Evolutionary conservation across 2,888 invertebrate species (phyloP).

Genomic region (Homarus gammarus): DNA sequence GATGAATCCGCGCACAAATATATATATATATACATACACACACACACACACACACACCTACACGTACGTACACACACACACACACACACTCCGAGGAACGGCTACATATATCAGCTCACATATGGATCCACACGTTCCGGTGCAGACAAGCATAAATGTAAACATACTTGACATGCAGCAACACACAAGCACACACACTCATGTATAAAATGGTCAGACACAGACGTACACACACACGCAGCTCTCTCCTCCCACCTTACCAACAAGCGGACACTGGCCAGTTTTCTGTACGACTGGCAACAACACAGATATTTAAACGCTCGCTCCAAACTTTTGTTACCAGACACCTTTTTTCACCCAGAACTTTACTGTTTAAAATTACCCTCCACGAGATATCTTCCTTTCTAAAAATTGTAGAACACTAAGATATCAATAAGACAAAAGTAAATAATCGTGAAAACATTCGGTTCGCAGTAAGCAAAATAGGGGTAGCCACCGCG

Average conservation of each 20-base stretch:
- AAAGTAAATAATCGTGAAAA: too few relatives aligned
- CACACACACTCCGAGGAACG: constrained; percentile 11
- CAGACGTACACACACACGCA: background rate
- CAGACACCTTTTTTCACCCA: background rate
- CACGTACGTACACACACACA: constrained; percentile 18
- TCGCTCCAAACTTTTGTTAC: background rate
- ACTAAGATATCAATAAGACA: too few relatives aligned
- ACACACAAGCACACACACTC: constrained; percentile 36
- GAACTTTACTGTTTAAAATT: too few relatives aligned
- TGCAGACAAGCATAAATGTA: background rate
- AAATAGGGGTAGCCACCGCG: background rate
- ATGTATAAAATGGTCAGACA: background rate
- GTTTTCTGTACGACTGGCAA: background rate
- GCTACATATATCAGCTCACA: background rate
- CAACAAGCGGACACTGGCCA: constrained; percentile 7
- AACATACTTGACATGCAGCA: background rate
- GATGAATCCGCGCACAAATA: constrained; percentile 11
- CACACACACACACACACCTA: background rate
- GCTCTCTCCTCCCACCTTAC: too few relatives aligned
- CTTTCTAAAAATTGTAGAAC: too few relatives aligned
- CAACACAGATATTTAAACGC: background rate
- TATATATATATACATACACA: constrained; percentile 26
- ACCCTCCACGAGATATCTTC: too few relatives aligned
- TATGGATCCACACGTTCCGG: background rate
- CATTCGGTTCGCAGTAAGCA: too few relatives aligned